Percentiles rank a stretch among this genome's conserved stretches.
These are phyloP conservation scores for Eupithecia abbreviata DNA, from an alignment of 2,888 invertebrate species.

Conservation along the genomic window DNA sequence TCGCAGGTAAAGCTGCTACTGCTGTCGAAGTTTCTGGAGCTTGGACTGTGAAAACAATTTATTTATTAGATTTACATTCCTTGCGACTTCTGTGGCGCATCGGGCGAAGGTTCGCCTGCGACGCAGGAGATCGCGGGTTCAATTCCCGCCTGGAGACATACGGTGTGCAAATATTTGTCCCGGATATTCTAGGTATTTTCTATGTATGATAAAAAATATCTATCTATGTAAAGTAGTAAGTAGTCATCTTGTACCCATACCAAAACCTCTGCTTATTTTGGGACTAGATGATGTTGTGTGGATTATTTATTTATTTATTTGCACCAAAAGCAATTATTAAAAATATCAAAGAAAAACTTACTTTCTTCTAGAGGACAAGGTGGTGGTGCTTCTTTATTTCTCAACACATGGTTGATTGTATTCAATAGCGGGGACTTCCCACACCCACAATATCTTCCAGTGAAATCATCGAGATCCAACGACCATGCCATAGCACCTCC, in stretches of 20 bases:
- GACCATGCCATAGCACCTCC: constrained; percentile 97
- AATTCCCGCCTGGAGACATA: too few species aligned
- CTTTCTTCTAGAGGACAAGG: constrained; percentile 70
- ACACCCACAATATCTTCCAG: constrained; percentile 89
- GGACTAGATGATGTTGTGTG: too few species aligned
- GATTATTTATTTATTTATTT: background rate
- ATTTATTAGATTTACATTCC: background rate
- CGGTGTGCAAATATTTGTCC: too few species aligned
- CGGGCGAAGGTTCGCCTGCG: too few species aligned
- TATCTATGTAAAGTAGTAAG: too few species aligned
- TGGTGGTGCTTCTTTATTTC: constrained; percentile 87
- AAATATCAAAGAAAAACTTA: constrained; percentile 51
- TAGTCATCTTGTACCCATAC: too few species aligned
- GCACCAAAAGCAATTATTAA: background rate
- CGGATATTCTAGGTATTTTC: too few species aligned
- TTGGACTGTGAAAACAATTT: constrained; percentile 33
- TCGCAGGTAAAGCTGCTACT: constrained; percentile 33
- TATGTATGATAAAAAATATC: too few species aligned
- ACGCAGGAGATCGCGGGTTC: background rate
- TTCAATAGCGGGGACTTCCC: constrained; percentile 91
- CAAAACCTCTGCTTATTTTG: too few species aligned
- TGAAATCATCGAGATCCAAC: constrained; percentile 93
- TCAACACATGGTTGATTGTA: constrained; percentile 91
- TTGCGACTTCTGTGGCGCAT: background rate
- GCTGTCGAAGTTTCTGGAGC: constrained; percentile 40